Evolutionary conservation across 92 coral and sea anemone species (phyloP).

Genomic region (Isaurus tuberculatus): DNA sequence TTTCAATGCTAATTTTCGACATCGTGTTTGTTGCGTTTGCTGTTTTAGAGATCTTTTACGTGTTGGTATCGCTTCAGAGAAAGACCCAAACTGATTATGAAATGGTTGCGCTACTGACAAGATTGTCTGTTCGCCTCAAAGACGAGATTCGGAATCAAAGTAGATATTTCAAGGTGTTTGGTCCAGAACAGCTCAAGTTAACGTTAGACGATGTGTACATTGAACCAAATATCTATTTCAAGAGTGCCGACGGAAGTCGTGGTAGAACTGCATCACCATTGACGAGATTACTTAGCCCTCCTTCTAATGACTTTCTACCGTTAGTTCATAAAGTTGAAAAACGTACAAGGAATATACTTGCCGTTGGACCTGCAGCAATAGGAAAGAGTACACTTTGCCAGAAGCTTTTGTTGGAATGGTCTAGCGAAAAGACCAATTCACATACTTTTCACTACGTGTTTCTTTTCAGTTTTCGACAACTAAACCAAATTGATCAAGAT

Average conservation of each 20-base stretch:
- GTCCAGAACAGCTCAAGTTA: constrained; percentile 41
- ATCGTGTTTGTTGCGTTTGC: constrained; percentile 33
- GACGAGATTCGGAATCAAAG: constrained; percentile 37
- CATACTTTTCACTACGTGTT: constrained; percentile 28
- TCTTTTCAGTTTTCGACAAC: constrained; percentile 35
- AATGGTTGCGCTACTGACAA: constrained; percentile 38
- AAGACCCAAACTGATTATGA: constrained; percentile 46
- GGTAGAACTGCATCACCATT: constrained; percentile 21
- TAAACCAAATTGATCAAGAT: constrained; percentile 25
- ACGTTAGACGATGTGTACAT: constrained; percentile 33
- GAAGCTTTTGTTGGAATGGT: constrained; percentile 37
- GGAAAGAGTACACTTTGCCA: constrained; percentile 45
- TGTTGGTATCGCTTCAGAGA: constrained; percentile 31
- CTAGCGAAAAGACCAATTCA: not conserved
- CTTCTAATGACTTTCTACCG: constrained; percentile 3
- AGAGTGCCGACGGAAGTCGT: constrained; percentile 12
- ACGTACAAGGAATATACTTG: constrained; percentile 17
- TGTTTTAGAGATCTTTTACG: constrained; percentile 34
- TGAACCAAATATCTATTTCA: constrained; percentile 39
- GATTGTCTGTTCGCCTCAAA: constrained; percentile 41
- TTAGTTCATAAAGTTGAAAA: not conserved
- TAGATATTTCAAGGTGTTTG: constrained; percentile 30
- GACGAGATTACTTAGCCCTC: not conserved
- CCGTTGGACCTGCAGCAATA: constrained; percentile 28
- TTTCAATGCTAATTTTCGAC: constrained; percentile 24